Evolutionary conservation across 2,113 vertebrate species (phyloP).

Genomic region (Irena cyanogastra): DNA sequence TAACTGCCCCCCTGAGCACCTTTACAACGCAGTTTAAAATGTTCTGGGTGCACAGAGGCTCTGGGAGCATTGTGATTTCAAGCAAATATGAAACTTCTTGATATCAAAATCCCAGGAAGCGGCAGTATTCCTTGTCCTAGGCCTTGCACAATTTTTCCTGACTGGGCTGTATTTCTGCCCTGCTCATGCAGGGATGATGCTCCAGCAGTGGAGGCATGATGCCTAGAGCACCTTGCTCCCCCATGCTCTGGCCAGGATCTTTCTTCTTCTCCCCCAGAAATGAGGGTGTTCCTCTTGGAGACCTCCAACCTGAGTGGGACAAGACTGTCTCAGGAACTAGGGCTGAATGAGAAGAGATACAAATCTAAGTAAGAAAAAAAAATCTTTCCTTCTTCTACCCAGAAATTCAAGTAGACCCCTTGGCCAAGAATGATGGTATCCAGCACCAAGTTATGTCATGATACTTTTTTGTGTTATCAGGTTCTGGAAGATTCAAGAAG

Average conservation of each 20-base stretch:
- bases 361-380: neutral
- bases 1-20: neutral
- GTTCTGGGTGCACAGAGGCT: neutral
- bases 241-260: neutral
- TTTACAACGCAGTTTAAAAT: neutral
- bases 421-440: neutral
- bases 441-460: neutral
- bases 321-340: neutral
- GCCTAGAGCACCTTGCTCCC: neutral
- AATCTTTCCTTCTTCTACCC: neutral
- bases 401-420: neutral
- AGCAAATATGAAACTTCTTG: neutral
- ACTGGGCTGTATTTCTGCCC: neutral
- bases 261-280: neutral
- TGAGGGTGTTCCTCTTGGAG: neutral
- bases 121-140: neutral
- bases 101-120: neutral
- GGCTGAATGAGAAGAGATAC: neutral
- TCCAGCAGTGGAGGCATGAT: neutral
- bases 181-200: neutral
- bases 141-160: neutral
- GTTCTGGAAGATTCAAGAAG: neutral
- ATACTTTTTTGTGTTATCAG: neutral
- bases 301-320: neutral
- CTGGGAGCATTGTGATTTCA: neutral